These are phyloP conservation scores for Eupeodes luniger DNA, from an alignment of 2,888 invertebrate genomes.

Conservation along the genomic window DNA sequence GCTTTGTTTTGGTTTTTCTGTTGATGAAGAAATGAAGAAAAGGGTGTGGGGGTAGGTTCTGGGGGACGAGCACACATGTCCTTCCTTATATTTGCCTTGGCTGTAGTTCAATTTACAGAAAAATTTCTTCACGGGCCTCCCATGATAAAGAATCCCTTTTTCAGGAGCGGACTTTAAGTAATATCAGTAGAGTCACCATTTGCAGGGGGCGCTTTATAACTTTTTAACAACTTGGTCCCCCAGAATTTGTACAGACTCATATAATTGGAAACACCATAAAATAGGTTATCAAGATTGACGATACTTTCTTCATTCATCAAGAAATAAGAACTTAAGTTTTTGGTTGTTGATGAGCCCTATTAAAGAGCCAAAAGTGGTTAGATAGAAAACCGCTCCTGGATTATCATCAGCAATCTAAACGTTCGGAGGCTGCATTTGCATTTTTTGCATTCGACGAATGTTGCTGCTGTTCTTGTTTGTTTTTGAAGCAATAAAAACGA, in stretches of 20 bases:
- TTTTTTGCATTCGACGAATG: slow-evolving; percentile 60
- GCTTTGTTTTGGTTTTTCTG: neutral
- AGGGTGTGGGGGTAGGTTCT: neutral
- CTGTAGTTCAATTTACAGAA: slow-evolving; percentile 46
- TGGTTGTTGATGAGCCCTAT: no score
- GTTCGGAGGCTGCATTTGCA: slow-evolving; percentile 42
- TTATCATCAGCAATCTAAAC: slow-evolving; percentile 18
- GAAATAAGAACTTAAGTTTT: no score
- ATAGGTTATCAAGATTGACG: no score
- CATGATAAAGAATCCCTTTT: slow-evolving; percentile 42
- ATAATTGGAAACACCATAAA: no score
- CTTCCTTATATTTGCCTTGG: slow-evolving; percentile 58
- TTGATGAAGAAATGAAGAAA: neutral
- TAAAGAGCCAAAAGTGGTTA: no score
- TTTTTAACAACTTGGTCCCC: no score
- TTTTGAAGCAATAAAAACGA: slow-evolving; percentile 16
- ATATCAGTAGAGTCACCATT: no score
- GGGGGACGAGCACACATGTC: slow-evolving; percentile 45
- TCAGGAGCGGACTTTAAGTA: neutral
- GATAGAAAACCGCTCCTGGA: neutral
- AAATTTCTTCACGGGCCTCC: slow-evolving; percentile 43
- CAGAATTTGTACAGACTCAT: no score
- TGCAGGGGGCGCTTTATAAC: no score
- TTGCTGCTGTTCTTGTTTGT: slow-evolving; percentile 45
- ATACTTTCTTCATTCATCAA: no score